Evolutionary conservation across 2,797 vertebrate genomes (phyloP), one percentile per base, ranked within the genome.

Genomic region (Macroramphosus scolopax): DNA sequence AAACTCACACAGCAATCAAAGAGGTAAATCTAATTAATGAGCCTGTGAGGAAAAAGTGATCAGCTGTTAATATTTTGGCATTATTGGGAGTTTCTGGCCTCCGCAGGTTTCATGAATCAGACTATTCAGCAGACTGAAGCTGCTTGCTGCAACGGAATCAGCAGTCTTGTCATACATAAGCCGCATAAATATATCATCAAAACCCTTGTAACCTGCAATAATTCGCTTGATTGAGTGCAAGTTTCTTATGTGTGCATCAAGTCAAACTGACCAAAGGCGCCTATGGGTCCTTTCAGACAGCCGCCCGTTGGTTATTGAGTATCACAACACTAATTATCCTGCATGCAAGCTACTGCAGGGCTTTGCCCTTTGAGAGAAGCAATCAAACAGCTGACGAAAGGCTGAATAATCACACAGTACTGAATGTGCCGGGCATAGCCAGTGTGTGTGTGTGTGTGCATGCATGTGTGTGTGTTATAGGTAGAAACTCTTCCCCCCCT

Each of bases 311-410:
- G 74, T 81, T 77, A 82, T 78, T 72, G 78, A 81, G 61, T 68
- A 81, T 81, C 71, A 66, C 76, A 73, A 67, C 59, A 53, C 56
- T 88, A 85, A 90, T 91, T 88, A 91, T 84, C 78, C 68, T 72
- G 77, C 79, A 81, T 75, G 76, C 84, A 75, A 74, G 68, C 79
- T 66, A 86, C 75, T 80, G 80, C 75, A 28, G 78, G 67, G 82
- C 81, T 84, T 72, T 87, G 88, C 78, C 85, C 88, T 88, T 86
- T 85, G 81, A 88, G 82, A 80, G 82, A 79, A 71, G 77, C 87
- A 85, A 89, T 88, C 88, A 89, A 89, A 88, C 82, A 89, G 78
- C 81, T 85, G 84, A 85, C 76, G 72, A 84, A 78, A 86, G 77
- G 76, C 77, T 80, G 77, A 87, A 87, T 87, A 89, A 89, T 88